These are phyloP conservation scores for Microdon myrmicae DNA, from an alignment of 2,888 invertebrate species.

Conservation along the genomic window DNA sequence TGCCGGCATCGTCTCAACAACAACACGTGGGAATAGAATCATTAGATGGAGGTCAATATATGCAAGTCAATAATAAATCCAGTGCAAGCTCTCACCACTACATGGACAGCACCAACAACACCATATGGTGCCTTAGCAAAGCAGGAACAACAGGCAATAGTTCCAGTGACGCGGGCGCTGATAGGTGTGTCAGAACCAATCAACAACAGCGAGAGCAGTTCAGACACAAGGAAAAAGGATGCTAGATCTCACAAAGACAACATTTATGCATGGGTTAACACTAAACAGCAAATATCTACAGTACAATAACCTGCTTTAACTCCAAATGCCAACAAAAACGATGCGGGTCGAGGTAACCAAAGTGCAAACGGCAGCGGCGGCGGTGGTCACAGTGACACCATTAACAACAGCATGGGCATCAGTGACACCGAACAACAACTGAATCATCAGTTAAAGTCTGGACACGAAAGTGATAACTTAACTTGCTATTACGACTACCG, in stretches of 20 bases:
- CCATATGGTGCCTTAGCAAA: constrained; percentile 22
- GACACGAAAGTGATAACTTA: constrained; percentile 32
- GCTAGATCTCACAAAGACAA: constrained; percentile 37
- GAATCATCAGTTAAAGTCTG: constrained; percentile 37
- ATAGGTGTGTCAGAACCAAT: constrained; percentile 26
- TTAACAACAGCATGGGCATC: too few species aligned
- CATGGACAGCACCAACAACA: constrained; percentile 31
- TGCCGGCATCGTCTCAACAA: constrained; percentile 34
- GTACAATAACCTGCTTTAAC: constrained; percentile 44
- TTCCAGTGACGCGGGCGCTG: constrained; percentile 22
- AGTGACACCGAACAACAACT: constrained; percentile 28
- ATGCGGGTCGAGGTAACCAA: too few species aligned
- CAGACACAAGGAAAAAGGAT: constrained; percentile 33
- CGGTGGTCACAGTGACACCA: too few species aligned
- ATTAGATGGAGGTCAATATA: constrained; percentile 43
- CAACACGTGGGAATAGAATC: constrained; percentile 24
- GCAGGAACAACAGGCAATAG: constrained; percentile 14
- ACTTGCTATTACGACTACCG: too few species aligned
- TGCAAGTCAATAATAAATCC: constrained; percentile 45
- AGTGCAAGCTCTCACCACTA: constrained; percentile 36
- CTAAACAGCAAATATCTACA: constrained; percentile 29
- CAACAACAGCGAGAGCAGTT: constrained; percentile 21
- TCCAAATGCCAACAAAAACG: constrained; percentile 26
- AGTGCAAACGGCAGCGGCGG: constrained; percentile 19
- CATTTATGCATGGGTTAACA: constrained; percentile 26